Evolutionary conservation across 1,140 invertebrate species (phyloP), one percentile per base, ranked within the genome.

Genomic region (Chionoecetes opilio): DNA sequence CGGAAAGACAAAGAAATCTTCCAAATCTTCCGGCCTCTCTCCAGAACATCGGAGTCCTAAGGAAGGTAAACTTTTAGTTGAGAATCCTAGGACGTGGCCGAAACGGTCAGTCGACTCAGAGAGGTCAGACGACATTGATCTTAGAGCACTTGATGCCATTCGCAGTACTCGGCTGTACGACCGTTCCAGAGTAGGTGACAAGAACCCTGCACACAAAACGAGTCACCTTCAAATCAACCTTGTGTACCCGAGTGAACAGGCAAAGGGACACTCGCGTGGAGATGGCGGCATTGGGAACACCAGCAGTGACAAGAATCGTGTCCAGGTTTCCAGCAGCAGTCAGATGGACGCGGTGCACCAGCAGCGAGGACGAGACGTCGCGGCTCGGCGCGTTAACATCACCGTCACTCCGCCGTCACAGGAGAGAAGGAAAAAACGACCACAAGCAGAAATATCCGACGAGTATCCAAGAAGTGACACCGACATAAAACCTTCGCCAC

Each of bases 401-500:
- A 26, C 63, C 26, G 63, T 75, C 63, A 75, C 63, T n/a, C n/a
- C 63, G 0, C 63, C 63, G 21, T 32, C 21, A 46, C 88, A 38
- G 46, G 46, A 90, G 88, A 41, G 86, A 32, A 14, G 38, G 29
- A 87, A 93, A 53, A 53, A 41, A 9, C 90, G 53, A n/a, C 94
- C 34, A 75, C 82, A 21, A 41, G 90, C 38, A 1, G 94, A 95
- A 14, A 92, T 92, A 26, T 95, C 94, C 17, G 94, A 95, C 41
- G 94, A 95, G 75, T 95, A 95, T 41, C 94, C 94, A 26, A 92
- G 91, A 53, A 95, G 94, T 82, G 94, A 95, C 84, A 91, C 84
- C 21, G 94, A 95, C 34, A 88, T 85, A 8, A 94, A 37, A 32
- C 41, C 29, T 0, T 31, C 26, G 1, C 17, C 82, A 21, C 63